Percentiles rank a stretch among this genome's conserved stretches.
Evolutionary conservation across 2,888 invertebrate species (phyloP).

Genomic region (Nezara viridula): DNA sequence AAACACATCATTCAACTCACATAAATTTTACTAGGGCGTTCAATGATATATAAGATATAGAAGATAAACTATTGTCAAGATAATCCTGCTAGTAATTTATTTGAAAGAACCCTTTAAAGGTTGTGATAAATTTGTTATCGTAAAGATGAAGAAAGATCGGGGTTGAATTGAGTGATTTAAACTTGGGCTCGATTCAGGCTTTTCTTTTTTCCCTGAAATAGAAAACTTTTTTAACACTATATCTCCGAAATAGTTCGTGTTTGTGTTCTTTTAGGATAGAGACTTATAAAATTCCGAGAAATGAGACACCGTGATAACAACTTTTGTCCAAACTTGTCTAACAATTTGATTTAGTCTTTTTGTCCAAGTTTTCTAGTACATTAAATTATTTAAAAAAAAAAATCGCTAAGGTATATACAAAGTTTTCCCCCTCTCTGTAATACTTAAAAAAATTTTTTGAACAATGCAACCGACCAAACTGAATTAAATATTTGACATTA

Average conservation of each 20-base stretch:
- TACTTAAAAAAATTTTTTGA: too few relatives aligned
- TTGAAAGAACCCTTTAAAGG: not conserved
- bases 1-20: too few relatives aligned
- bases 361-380: not conserved
- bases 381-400: too few relatives aligned
- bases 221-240: not conserved
- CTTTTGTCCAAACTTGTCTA: not conserved
- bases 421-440: too few relatives aligned
- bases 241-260: slow-evolving; percentile 1
- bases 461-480: too few relatives aligned
- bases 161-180: not conserved
- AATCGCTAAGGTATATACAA: too few relatives aligned
- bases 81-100: not conserved
- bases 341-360: not conserved
- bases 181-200: not conserved
- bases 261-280: not conserved
- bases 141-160: not conserved
- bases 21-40: too few relatives aligned
- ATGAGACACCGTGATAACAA: not conserved
- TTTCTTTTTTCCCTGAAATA: not conserved
- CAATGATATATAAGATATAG: too few relatives aligned
- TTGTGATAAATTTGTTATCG: not conserved
- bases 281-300: not conserved
- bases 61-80: not conserved
- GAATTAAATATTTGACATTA: too few relatives aligned